A percentile compares a stretch with the other conserved stretches of the same genome.
These are phyloP conservation scores for Venustoraphidia nigricollis DNA, from an alignment of 2,888 invertebrate genomes.

Conservation along the genomic window DNA sequence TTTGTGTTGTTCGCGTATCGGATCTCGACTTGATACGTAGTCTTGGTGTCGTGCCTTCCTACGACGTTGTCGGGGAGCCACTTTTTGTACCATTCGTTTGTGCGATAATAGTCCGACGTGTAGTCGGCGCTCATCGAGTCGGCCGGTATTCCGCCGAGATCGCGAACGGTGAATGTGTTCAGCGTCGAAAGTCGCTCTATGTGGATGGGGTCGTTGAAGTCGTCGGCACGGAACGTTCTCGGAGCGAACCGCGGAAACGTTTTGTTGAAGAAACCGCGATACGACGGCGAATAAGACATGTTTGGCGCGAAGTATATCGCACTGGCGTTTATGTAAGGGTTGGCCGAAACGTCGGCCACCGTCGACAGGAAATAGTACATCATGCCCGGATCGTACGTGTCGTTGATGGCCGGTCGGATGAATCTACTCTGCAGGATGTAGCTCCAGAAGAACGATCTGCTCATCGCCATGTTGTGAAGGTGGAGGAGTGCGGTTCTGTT, in stretches of 20 bases:
- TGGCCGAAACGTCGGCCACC: constrained; percentile 87
- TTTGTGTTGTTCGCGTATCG: constrained; percentile 88
- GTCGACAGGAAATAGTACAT: constrained; percentile 94
- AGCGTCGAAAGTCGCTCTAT: constrained; percentile 86
- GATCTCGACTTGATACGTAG: constrained; percentile 86
- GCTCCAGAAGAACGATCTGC: constrained; percentile 90
- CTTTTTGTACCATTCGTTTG: constrained; percentile 83
- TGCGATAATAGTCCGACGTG: constrained; percentile 76
- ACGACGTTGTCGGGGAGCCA: constrained; percentile 82
- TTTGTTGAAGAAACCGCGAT: constrained; percentile 90
- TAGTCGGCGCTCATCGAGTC: constrained; percentile 76
- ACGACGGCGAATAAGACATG: constrained; percentile 85
- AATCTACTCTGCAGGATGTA: constrained; percentile 83
- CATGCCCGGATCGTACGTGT: constrained; percentile 93
- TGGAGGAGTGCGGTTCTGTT: constrained; percentile 88
- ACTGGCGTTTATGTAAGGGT: constrained; percentile 82
- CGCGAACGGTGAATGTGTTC: constrained; percentile 76
- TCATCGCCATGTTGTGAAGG: constrained; percentile 92
- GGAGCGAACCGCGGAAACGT: constrained; percentile 91
- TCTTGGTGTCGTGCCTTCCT: constrained; percentile 75
- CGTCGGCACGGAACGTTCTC: constrained; percentile 76
- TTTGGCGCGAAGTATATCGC: constrained; percentile 90
- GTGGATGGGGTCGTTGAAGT: constrained; percentile 93
- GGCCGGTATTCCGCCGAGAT: constrained; percentile 71
- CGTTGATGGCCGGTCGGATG: constrained; percentile 77